Evolutionary conservation across 2,797 vertebrate species (phyloP), one percentile per base, ranked within the genome.

Genomic region (Acropternis orthonyx): DNA sequence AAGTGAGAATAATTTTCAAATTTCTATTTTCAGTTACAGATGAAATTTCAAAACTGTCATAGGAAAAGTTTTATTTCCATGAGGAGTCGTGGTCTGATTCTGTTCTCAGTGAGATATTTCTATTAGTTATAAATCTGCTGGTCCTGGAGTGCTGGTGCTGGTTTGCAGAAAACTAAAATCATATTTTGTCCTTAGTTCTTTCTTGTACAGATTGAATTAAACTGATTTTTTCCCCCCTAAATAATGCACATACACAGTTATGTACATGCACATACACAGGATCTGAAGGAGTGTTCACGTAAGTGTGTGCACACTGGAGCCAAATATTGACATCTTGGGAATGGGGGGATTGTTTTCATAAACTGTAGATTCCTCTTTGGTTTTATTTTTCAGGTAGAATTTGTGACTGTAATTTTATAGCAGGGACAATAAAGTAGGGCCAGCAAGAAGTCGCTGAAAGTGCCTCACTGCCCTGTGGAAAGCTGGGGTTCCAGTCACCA

Each of bases 21-120:
- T 92, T 88, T 88, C 51, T 43, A 37, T 92, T 92, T 71, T 44
- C 32, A 36, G 39, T 49, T 83, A 82, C 7, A 56, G 67, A 34
- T 86, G 52, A 86, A 90, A 95, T 79, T 91, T 88, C 81, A 73
- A 68, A 89, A 63, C 79, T 91, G 91, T 79, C 81, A 72, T 32
- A 88, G 46, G 63, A 74, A 93, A 82, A 74, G 62, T 67, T 75
- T 67, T 58, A 46, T 89, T 75, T 97, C 71, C 62, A 27, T 36
- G 22, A 85, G 74, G 52, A 81, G 67, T 88, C 88, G 76, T 73
- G 52, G 34, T 66, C 55, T 61, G 71, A 49, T 76, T 90, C 32
- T 85, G 19, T 24, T 73, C 36, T 91, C 41, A 26, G 41, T 39
- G 56, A 83, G 66, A 28, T 68, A 36, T 46, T 91, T 83, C 44